Evolutionary conservation across 2,113 vertebrate genomes (phyloP).

Genomic region (Solea solea): DNA sequence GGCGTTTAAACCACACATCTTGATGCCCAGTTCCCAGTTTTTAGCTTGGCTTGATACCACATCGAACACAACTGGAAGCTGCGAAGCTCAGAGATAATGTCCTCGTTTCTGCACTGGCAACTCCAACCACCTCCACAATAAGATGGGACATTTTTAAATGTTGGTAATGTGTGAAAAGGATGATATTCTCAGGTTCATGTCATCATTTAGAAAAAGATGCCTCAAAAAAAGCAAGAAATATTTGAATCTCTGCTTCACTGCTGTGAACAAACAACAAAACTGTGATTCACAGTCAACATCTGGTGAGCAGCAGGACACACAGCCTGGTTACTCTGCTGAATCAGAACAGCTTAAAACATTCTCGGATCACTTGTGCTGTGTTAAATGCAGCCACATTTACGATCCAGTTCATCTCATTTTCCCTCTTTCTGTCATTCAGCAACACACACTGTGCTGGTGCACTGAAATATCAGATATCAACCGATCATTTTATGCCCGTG

Average conservation of each 20-base stretch:
- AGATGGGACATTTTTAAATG: conserved; percentile 10
- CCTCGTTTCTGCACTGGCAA: not conserved
- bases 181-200: not conserved
- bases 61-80: conserved; percentile 26
- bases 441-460: not conserved
- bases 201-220: not conserved
- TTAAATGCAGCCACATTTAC: not conserved
- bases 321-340: conserved; percentile 3
- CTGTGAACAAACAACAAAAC: conserved; percentile 2
- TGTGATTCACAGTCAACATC: conserved; percentile 25
- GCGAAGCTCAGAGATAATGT: conserved; percentile 18
- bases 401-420: not conserved
- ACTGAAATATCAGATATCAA: not conserved
- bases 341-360: not conserved
- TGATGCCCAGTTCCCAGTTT: conserved; percentile 31
- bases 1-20: conserved; percentile 19
- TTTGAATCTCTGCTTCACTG: not conserved
- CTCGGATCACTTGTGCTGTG: not conserved
- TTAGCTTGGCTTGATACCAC: conserved; percentile 20
- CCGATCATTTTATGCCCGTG: not conserved
- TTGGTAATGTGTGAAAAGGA: conserved; percentile 6
- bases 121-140: not conserved
- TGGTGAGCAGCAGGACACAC: conserved; percentile 1
- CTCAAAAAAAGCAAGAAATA: not conserved
- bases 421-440: not conserved